These are phyloP conservation scores for Acridotheres tristis DNA, from an alignment of 2,797 vertebrate genomes.

Conservation along the genomic window DNA sequence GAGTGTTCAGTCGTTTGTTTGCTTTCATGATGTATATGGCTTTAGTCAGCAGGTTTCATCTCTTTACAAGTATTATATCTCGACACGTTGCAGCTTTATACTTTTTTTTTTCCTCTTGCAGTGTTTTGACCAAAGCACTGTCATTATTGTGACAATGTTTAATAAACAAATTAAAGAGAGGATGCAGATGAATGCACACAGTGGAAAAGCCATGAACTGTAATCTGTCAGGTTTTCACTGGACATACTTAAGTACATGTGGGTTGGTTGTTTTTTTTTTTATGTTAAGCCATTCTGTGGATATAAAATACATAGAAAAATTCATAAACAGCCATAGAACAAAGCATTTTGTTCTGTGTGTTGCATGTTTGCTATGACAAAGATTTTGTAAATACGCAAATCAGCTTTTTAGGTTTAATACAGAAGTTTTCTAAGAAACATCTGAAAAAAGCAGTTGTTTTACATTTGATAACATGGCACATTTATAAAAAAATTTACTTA, in stretches of 20 bases:
- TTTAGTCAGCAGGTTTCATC: slow-evolving; percentile 76
- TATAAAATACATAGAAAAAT: slow-evolving; percentile 42
- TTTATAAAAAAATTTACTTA: slow-evolving; percentile 60
- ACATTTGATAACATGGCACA: slow-evolving; percentile 69
- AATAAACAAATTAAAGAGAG: slow-evolving; percentile 68
- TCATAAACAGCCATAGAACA: slow-evolving; percentile 79
- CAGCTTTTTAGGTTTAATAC: slow-evolving; percentile 80
- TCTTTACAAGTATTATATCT: slow-evolving; percentile 75
- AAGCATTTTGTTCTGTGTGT: slow-evolving; percentile 73
- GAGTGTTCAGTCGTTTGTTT: slow-evolving; percentile 70
- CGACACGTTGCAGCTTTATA: slow-evolving; percentile 52
- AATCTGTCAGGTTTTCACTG: slow-evolving; percentile 73
- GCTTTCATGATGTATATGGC: slow-evolving; percentile 65
- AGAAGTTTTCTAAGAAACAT: slow-evolving; percentile 72
- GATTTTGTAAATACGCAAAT: slow-evolving; percentile 84
- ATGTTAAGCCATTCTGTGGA: slow-evolving; percentile 60
- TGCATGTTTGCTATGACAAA: slow-evolving; percentile 80
- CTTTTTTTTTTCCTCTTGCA: slow-evolving; percentile 10
- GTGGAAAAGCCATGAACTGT: slow-evolving; percentile 71
- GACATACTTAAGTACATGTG: slow-evolving; percentile 55
- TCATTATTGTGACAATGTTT: slow-evolving; percentile 73
- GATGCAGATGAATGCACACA: slow-evolving; percentile 59
- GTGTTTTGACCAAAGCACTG: slow-evolving; percentile 78
- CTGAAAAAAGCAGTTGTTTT: slow-evolving; percentile 63
- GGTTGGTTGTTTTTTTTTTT: neutral